phyloP scores from a whole-genome alignment of 2,113 vertebrate genomes.

The Galemys pyrenaicus region DNA sequence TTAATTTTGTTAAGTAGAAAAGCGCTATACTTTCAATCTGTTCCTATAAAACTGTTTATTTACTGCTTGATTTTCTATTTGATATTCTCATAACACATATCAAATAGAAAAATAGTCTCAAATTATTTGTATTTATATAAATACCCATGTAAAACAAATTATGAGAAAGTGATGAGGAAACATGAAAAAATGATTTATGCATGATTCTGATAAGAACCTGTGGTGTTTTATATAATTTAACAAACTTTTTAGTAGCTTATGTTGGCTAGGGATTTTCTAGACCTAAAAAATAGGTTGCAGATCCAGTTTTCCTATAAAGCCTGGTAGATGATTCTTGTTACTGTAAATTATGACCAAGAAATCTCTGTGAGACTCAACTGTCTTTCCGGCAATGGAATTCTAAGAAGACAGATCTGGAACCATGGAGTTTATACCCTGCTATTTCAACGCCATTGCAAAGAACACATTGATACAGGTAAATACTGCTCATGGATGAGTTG shows the following conservation, averaged over 20 bases:
- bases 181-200: background rate
- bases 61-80: background rate
- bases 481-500: background rate
- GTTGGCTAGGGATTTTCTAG: background rate
- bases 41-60: constrained; percentile 17
- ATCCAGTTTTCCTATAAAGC: background rate
- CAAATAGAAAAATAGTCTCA: background rate
- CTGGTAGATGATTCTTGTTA: background rate
- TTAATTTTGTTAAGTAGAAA: background rate
- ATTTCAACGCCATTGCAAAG: background rate
- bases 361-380: background rate
- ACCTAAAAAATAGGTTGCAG: background rate
- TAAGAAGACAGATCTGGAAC: background rate
- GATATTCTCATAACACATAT: background rate
- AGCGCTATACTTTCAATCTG: background rate
- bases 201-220: background rate
- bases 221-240: background rate
- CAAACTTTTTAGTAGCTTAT: background rate
- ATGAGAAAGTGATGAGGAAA: background rate
- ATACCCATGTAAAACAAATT: background rate
- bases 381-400: background rate
- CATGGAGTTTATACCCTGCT: background rate
- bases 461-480: background rate
- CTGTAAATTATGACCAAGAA: background rate
- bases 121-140: constrained; percentile 23